Evolutionary conservation across 1,140 invertebrate species (phyloP), one percentile per base, ranked within the genome.

Genomic region (Tigriopus japonicus): DNA sequence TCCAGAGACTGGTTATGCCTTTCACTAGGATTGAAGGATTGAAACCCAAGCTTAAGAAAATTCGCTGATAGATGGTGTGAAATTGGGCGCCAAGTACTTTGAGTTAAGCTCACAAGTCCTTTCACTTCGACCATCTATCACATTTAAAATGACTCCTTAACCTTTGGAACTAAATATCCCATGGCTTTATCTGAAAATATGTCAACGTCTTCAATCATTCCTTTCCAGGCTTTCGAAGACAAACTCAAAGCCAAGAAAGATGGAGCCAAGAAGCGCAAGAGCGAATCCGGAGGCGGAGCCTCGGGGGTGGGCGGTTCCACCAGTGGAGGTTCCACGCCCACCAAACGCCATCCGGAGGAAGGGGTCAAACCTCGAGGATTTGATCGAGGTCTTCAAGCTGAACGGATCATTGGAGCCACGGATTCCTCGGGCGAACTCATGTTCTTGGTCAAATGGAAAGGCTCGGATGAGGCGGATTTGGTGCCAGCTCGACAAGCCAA

Each of bases 401-500:
- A 95, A 65, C 86, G 87, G 70, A 94, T 96, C 62, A 87, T 96
- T 68, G 91, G 87, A 19, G 91, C 91, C 6, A 95, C 92, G 62
- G 91, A 96, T 70, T 89, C 87, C 17, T 87, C 84, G 59, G 92
- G 91, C 0, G 86, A 94, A 70, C 71, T 97, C 0, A 93, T 95
- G 87, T 95, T 96, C 70, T 75, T 97, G 0, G 93, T 97, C 84
- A 96, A 96, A 71, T 97, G 91, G 91, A 89, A 92, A 72, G 87
- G 88, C 55, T 88, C 85, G 7, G 91, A 95, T 70, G 90, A 96
- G 69, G 91, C 91, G 0, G 92, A 96, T 71, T 71, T 96, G 35
- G 91, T 96, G 1, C 84, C 89, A 13, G 86, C 92, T 0, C 81
- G 86, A 67, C 81, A 88, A 67, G 92, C 92, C 0, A 96, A 96